Evolutionary conservation across 2,113 vertebrate genomes (phyloP).

Genomic region (Pachyramphus minor): DNA sequence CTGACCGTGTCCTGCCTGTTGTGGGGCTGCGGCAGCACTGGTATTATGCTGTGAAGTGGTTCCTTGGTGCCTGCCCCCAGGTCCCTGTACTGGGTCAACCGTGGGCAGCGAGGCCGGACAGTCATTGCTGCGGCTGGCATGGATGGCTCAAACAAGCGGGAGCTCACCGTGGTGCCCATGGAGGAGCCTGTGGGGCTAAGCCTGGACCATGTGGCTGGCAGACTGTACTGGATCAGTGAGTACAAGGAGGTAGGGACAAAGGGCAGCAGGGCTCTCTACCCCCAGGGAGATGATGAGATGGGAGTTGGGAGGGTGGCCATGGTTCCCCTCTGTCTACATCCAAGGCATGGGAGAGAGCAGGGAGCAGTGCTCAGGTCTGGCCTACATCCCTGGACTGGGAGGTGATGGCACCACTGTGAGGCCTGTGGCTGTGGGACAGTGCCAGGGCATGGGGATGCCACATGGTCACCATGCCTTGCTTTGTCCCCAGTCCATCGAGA

Average conservation of each 20-base stretch:
- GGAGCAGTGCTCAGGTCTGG: background rate
- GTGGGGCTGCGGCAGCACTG: background rate
- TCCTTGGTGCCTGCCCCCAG: constrained; percentile 52
- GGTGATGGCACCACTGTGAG: background rate
- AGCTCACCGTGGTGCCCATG: constrained; percentile 73
- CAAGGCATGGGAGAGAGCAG: background rate
- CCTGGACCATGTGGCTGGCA: constrained; percentile 75
- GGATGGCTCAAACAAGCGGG: constrained; percentile 80
- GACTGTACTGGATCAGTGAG: constrained; percentile 89
- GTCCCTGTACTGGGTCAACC: constrained; percentile 86
- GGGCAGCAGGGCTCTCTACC: background rate
- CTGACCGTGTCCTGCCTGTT: background rate
- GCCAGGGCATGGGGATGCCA: background rate
- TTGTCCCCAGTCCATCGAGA: constrained; percentile 82
- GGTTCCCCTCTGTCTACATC: background rate
- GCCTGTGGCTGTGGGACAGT: accelerated
- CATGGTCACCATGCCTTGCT: accelerated
- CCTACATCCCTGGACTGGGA: background rate
- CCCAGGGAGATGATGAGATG: background rate
- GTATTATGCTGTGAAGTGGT: constrained; percentile 62
- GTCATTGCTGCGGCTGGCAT: constrained; percentile 83
- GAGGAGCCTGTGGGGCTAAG: constrained; percentile 80
- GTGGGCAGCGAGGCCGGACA: constrained; percentile 60
- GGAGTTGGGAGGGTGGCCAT: background rate
- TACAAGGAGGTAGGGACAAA: constrained; percentile 77